Base-by-base conservation (phyloP, 2,113 vertebrate species). In the Pomatostomus ruficeps region DNA sequence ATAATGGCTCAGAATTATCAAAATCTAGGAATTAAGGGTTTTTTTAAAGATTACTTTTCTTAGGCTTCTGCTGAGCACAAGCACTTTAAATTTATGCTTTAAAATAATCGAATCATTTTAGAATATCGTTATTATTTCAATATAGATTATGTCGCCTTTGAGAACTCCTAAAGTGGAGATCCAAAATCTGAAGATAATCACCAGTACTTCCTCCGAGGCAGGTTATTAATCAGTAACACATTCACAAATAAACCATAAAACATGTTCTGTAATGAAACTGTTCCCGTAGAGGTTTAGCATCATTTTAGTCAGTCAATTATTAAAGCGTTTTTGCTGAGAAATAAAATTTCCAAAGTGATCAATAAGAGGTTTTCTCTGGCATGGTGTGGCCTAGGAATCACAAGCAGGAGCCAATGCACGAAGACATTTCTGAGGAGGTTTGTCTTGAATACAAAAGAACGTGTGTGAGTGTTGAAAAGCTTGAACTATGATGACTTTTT, bases 331-430 rank as follows among this genome's bases (percentile, higher is more conserved):
- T 7, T 94, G 67, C 65, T 89, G 88, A 89, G 78, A 86, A 93
- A 93, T 94, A 33, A 57, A 63, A 96, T 95, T 97, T 95, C 46
- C 85, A 58, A 96, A 94, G 80, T 15, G 63, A 76, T 96, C 83
- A 89, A 26, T 94, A 88, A 61, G 87, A 21, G 17, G 66, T 92
- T 96, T 85, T 46, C 54, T 91, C 18, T 65, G 75, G 45, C 5
- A 0, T 74, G 33, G 19, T 40, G 14, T 86, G 49, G 63, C 48
- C 57, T 24, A 43, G 59, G 65, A 94, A 89, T 91, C 17, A 55
- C 49, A 85, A 87, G 43, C 49, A 83, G 23, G 38, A 65, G 80
- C 45, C 24, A 77, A 67, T 24, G 66, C 7, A 3, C 38, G 46
- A 13, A 70, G 85, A 24, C 23, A 10, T 66, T 76, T 95, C 33